These are phyloP conservation scores for Phalanger gymnotis DNA, from an alignment of 2,797 vertebrate genomes.

Conservation along the genomic window DNA sequence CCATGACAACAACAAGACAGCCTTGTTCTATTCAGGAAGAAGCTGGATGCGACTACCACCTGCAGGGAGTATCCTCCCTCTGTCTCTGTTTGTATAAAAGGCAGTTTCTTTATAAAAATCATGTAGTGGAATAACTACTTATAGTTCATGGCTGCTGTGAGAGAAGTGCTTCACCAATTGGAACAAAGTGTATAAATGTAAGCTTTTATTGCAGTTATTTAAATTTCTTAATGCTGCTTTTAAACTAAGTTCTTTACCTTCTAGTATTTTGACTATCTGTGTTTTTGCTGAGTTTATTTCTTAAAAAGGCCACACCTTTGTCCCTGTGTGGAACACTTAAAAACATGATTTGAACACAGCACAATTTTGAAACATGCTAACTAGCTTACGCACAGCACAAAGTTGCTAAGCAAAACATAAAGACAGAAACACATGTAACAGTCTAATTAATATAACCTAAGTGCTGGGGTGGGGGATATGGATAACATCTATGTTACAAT, in stretches of 20 bases:
- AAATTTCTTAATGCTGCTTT: not conserved
- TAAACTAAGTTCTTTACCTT: slow-evolving; percentile 1
- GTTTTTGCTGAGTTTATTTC: slow-evolving; percentile 34
- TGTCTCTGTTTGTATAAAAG: not conserved
- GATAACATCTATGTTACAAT: not conserved
- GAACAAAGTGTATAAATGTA: not conserved
- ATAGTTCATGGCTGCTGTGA: not conserved
- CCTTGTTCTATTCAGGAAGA: not conserved
- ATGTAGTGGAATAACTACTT: not conserved
- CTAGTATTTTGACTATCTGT: not conserved
- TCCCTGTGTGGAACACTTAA: slow-evolving; percentile 1
- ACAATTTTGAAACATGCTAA: slow-evolving; percentile 19
- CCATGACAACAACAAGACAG: not conserved
- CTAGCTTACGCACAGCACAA: slow-evolving; percentile 17
- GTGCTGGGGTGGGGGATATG: slow-evolving; percentile 27
- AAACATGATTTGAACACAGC: slow-evolving; percentile 43
- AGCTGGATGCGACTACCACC: not conserved
- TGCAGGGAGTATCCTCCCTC: not conserved
- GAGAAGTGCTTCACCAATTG: not conserved
- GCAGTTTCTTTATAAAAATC: not conserved
- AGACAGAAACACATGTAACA: not conserved
- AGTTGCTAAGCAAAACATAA: not conserved
- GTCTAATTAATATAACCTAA: not conserved
- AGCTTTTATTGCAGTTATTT: slow-evolving; percentile 5
- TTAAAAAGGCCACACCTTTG: slow-evolving; percentile 23